These are phyloP conservation scores for Callithrix jacchus DNA, from an alignment of 2,113 vertebrate genomes.

Conservation along the genomic window DNA sequence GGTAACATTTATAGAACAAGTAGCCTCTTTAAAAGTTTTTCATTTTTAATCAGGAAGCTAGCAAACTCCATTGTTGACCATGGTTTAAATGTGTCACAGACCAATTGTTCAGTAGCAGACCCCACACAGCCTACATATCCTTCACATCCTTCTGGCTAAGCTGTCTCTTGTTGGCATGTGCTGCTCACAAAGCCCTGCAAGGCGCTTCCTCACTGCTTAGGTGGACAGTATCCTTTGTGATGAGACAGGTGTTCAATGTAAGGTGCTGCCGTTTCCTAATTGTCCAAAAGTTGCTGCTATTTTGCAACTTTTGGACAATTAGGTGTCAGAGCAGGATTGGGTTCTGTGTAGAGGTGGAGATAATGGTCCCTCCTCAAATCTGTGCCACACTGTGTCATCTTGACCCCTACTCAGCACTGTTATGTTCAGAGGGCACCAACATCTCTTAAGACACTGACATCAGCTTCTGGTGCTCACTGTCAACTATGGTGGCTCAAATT, in stretches of 20 bases:
- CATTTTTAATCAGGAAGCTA: not conserved
- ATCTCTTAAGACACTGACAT: not conserved
- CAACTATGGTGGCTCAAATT: not conserved
- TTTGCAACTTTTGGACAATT: not conserved
- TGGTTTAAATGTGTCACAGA: not conserved
- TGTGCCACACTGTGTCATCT: not conserved
- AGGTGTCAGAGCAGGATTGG: not conserved
- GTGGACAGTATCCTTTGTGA: not conserved
- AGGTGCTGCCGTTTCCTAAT: not conserved
- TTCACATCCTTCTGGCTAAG: not conserved
- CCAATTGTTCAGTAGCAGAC: not conserved
- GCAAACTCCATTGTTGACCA: not conserved
- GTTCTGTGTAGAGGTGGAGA: not conserved
- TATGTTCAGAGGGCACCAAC: not conserved
- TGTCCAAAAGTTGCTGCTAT: not conserved
- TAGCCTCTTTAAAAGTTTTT: not conserved
- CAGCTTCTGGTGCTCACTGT: not conserved
- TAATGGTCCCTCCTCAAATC: not conserved
- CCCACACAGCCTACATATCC: not conserved
- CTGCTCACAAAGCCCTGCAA: not conserved
- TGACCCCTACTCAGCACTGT: not conserved
- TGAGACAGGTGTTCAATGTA: not conserved
- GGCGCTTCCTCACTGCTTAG: not conserved
- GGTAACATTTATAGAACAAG: not conserved
- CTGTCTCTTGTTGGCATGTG: not conserved